These are phyloP conservation scores for Autographa gamma DNA, from an alignment of 2,888 invertebrate species.

Conservation along the genomic window DNA sequence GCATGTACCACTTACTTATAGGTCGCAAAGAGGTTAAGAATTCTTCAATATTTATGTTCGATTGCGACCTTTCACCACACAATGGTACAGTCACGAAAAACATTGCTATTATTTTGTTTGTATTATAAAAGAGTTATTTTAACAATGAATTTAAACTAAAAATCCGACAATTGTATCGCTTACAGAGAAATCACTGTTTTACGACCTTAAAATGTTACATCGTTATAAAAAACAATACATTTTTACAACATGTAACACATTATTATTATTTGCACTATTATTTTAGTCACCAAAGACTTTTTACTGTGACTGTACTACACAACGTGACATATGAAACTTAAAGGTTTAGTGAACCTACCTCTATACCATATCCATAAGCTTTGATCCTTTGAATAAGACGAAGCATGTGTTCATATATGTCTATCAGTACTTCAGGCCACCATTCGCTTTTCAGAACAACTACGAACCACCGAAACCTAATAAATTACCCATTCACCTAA, in stretches of 20 bases:
- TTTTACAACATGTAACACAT: too few relatives aligned
- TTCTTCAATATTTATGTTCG: slow-evolving; percentile 1
- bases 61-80: slow-evolving; percentile 1
- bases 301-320: not conserved
- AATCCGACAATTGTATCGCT: too few relatives aligned
- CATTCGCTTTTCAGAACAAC: too few relatives aligned
- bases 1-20: not conserved
- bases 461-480: too few relatives aligned
- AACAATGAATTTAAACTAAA: too few relatives aligned
- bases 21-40: not conserved
- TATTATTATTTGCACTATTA: not conserved
- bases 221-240: too few relatives aligned
- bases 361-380: not conserved
- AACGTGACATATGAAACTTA: not conserved
- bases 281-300: not conserved
- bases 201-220: too few relatives aligned
- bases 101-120: not conserved
- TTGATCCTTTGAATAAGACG: not conserved
- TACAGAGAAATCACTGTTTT: too few relatives aligned
- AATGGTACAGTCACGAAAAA: slow-evolving; percentile 1
- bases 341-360: not conserved
- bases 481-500: too few relatives aligned
- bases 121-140: too few relatives aligned
- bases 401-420: too few relatives aligned
- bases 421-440: too few relatives aligned